These are phyloP conservation scores for Eriosoma lanigerum DNA, from an alignment of 1,140 invertebrate genomes.

Conservation along the genomic window DNA sequence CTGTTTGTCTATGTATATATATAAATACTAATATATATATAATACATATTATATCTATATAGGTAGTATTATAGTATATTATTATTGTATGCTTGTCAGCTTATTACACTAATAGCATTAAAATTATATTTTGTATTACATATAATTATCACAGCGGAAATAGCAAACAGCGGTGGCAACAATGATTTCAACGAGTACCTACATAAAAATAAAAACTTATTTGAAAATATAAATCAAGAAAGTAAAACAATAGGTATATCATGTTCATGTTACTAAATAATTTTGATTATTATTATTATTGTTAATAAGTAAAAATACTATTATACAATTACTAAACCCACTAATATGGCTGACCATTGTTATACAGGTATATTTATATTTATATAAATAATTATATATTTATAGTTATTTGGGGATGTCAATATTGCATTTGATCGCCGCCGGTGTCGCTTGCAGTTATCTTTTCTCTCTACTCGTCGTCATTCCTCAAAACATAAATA, in stretches of 20 bases:
- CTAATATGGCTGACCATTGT: too few species aligned
- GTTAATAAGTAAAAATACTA: too few species aligned
- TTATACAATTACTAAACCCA: too few species aligned
- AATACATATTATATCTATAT: background rate
- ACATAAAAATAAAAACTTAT: too few species aligned
- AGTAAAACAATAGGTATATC: background rate
- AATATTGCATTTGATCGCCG: background rate
- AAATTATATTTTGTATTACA: conserved; percentile 31
- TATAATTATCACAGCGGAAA: conserved; percentile 33
- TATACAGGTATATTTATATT: too few species aligned
- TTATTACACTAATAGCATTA: conserved; percentile 21
- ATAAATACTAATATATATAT: background rate
- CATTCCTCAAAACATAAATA: background rate
- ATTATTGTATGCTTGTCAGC: too few species aligned
- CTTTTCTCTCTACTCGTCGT: conserved; percentile 13
- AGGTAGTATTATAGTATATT: too few species aligned
- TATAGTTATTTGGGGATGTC: too few species aligned
- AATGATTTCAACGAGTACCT: conserved; percentile 9
- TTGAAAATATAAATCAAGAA: background rate
- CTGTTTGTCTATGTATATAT: background rate
- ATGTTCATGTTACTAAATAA: too few species aligned
- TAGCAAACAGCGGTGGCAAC: conserved; percentile 28
- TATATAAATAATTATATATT: too few species aligned
- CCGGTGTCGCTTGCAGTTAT: conserved; percentile 30
- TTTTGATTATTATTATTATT: too few species aligned